Evolutionary conservation across 1,140 invertebrate species (phyloP), one percentile per base, ranked within the genome.

Genomic region (Drosophila carrolli): DNA sequence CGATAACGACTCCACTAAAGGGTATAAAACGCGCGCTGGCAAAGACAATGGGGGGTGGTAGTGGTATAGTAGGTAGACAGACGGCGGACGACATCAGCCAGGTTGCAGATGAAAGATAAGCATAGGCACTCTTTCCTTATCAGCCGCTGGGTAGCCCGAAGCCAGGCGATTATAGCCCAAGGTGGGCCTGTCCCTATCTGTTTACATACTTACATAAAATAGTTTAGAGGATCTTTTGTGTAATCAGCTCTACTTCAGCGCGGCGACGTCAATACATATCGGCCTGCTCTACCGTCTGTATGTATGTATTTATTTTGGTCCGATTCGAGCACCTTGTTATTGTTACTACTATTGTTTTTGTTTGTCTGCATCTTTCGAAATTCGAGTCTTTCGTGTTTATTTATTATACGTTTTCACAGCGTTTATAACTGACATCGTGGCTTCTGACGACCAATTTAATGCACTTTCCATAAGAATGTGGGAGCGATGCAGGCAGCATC

Each of bases 291-390:
- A 32, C 41, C 56, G 44, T 48, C 54, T 46, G 43, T 72, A 75
- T 86, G 66, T 83, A 79, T 84, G 62, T 83, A 79, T 84, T 83
- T 89, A 89, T 89, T 89, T 89, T 89, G 80, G 66, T 89, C 71
- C 68, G 59, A 78, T 84, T 75, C 68, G 59, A 84, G 77, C 84
- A 81, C 80, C 72, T 88, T 89, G 77, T 84, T 84, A 89, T 89
- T 88, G 84, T 84, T 84, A 89, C 84, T 88, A 84, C 80, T 89
- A 81, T 84, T 75, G 77, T 67, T 83, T 66, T 89, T 70, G 75
- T 48, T 51, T 59, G 51, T 78, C 40, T 74, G 81, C 81, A 73
- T 71, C 37, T 74, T 65, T 66, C 38, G 53, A 35, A 47, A 68
- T 47, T 35, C 7, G 27, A 70, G 27, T 23, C 44, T 16, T 46